Percentiles rank a stretch among this genome's conserved stretches.
These are phyloP conservation scores for Styela clava DNA, from an alignment of 23 tunicate species.

Conservation along the genomic window DNA sequence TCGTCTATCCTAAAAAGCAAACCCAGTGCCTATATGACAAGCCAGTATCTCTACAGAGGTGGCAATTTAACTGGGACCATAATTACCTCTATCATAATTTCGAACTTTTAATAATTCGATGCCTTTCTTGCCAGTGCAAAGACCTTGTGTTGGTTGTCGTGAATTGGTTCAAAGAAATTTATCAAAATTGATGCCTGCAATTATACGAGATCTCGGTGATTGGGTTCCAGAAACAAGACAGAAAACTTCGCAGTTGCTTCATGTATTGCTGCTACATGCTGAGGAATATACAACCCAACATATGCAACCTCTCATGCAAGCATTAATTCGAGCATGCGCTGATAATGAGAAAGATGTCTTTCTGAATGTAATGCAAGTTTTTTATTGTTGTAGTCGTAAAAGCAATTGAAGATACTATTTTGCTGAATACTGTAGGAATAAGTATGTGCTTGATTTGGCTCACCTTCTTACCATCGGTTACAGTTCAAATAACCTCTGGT, in stretches of 20 bases:
- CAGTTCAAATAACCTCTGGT: too few species aligned
- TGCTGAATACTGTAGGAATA: too few species aligned
- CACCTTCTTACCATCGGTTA: too few species aligned
- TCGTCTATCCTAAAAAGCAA: too few species aligned
- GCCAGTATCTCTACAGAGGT: too few species aligned
- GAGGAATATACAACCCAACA: constrained; percentile 94
- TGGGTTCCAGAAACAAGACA: constrained; percentile 85
- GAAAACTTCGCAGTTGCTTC: constrained; percentile 76
- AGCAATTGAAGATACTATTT: too few species aligned
- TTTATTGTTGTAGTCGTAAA: too few species aligned
- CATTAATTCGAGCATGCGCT: constrained; percentile 66
- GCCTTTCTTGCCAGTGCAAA: constrained; percentile 34
- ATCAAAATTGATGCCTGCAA: constrained; percentile 77
- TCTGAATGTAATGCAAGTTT: not conserved
- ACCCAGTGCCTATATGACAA: too few species aligned
- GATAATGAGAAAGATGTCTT: constrained; percentile 50
- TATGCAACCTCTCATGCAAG: constrained; percentile 89
- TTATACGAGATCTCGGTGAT: constrained; percentile 75
- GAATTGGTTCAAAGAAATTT: constrained; percentile 91
- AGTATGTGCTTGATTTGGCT: not conserved
- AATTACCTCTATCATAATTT: not conserved
- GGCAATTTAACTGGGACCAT: too few species aligned
- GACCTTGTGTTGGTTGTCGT: constrained; percentile 90
- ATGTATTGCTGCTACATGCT: constrained; percentile 75
- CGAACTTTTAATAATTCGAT: not conserved